Base-by-base conservation (phyloP, 2,113 vertebrate genomes). In the Periophthalmodon schlosseri region DNA sequence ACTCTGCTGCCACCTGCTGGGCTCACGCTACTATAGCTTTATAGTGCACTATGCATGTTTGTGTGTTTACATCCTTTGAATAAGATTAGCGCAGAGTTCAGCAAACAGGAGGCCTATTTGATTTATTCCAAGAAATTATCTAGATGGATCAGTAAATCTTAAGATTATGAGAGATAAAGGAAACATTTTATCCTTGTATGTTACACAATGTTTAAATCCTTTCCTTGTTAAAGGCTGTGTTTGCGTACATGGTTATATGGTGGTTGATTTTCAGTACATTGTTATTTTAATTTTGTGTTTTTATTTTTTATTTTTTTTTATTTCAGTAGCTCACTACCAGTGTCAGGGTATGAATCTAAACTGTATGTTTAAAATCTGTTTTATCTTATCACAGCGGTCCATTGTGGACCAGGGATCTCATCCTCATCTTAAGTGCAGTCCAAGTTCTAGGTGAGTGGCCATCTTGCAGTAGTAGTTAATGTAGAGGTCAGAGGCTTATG, bases 391-490 rank as follows among this genome's bases (percentile, higher is more conserved):
- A 20, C 9, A 56, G 52, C 52, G 2, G 7, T n/a, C 52, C 52
- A n/a, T 56, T 56, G 20, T 56, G n/a, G 92, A 91, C 80, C 91
- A 90, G 70, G 92, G 83, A 85, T 84, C 84, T 77, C 87, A 94
- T 78, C 89, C 91, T 68, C 91, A 94, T 80, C 81, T 92, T 74
- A 93, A 94, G 79, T 89, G 91, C 86, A 96, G 91, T 91, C 93
- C 94, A 87, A 91, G 88, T 87, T 84, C 77, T 71, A 93, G 93
- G 93, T 95, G 90, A 73, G 75, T 63, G 60, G 5, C 57, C 58
- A 63, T 63, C 28, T 69, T 65, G 56, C 24, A 60, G 28, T 56
- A 8, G 61, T 10, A 68, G 70, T 21, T 0, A 65, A 23, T 9
- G 20, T 21, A 8, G 14, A 49, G 18, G 63, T 65, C 33, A 65